Base-by-base conservation (phyloP, 1,140 invertebrate genomes). In the Apis laboriosa region DNA sequence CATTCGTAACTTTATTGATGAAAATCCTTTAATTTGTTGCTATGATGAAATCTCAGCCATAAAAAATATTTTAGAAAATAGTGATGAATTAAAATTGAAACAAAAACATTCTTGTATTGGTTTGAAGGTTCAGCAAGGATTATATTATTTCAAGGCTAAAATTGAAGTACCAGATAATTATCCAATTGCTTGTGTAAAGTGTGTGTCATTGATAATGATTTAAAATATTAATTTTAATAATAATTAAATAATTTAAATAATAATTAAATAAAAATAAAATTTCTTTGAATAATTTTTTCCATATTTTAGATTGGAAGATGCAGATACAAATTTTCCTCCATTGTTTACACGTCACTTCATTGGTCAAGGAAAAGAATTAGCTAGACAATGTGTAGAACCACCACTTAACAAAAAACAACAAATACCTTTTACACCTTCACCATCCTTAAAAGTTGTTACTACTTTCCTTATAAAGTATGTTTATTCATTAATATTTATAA, bases 11-110 rank as follows among this genome's bases (percentile, higher is more conserved):
- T 97, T 97, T 91, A 92, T 97, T 9, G 94, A 96, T 51, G 96
- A 97, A 66, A 97, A 97, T 94, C 96, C 96, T 0, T 92, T 97
- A 12, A 96, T 95, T 89, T 96, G 96, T 64, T 97, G 96, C 88
- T 96, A 96, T 70, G 96, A 97, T 89, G 97, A 97, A 93, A 96
- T 97, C 76, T 94, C 95, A 79, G 89, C 93, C 28, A 92, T 97
- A 68, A 96, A 96, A 71, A 92, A 95, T 74, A 87, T 95, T 17
- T 77, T 96, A 1, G 90, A 83, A 49, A 58, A 90, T 51, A 61
- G 80, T 5, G 96, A 96, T 91, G 95, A 95, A 82, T 89, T 97
- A 3, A 97, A 96, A 92, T 90, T 97, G 64, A 96, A 96, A 76
- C 96, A 97, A 88, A 97, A 97, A 90, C 94, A 92, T 58, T 96